Percentiles rank a stretch among this genome's conserved stretches.
Conservation (phyloP, 2,113 vertebrate species). For the Protobothrops flavoviridis region DNA sequence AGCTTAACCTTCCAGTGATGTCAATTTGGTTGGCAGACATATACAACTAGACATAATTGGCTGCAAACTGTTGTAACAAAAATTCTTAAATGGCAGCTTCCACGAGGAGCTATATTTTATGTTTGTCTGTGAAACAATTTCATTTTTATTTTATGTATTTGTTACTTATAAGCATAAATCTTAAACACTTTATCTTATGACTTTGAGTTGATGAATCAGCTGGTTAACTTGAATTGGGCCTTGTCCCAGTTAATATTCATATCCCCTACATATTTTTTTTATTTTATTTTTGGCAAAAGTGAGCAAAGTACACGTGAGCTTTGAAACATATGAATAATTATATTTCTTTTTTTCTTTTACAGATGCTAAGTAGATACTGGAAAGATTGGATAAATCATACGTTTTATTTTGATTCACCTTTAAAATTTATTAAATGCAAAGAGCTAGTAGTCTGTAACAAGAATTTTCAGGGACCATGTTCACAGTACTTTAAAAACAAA, state of each 20-base stretch:
- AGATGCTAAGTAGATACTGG: conserved; percentile 1
- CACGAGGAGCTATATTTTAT: neutral
- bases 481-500: neutral
- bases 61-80: neutral
- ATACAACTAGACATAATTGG: neutral
- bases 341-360: neutral
- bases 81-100: neutral
- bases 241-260: neutral
- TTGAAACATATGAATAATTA: neutral
- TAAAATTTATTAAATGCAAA: neutral
- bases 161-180: neutral
- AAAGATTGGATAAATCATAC: neutral
- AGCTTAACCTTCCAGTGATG: neutral
- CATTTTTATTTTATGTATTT: neutral
- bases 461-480: neutral
- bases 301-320: neutral
- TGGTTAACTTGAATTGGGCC: neutral
- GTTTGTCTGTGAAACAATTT: neutral
- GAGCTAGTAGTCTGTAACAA: neutral
- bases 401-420: neutral
- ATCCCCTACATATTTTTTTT: neutral
- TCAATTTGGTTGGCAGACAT: neutral
- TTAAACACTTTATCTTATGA: neutral
- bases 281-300: neutral
- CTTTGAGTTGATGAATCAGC: neutral